Evolutionary conservation across 2,113 vertebrate species (phyloP).

Genomic region (Paramisgurnus dabryanus): DNA sequence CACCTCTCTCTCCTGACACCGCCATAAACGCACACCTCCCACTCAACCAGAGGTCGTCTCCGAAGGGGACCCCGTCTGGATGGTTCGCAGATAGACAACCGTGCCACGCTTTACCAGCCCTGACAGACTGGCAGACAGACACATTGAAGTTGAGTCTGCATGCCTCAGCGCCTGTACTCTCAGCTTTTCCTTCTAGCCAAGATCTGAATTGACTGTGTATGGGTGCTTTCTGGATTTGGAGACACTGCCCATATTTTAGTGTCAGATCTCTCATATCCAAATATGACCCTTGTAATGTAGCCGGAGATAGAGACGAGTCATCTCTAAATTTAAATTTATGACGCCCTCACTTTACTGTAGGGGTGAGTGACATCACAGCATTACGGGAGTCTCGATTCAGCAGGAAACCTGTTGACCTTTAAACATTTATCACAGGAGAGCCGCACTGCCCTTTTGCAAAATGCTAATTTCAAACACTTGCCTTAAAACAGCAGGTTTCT

Average conservation of each 20-base stretch:
- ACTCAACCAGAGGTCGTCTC: constrained; percentile 36
- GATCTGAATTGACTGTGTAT: constrained; percentile 20
- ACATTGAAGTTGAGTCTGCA: constrained; percentile 53
- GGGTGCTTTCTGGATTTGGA: constrained; percentile 10
- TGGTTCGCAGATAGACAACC: constrained; percentile 59
- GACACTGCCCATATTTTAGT: constrained; percentile 44
- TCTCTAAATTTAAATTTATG: constrained; percentile 74
- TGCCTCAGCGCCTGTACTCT: constrained; percentile 43
- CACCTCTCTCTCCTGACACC: constrained; percentile 55
- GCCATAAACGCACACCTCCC: constrained; percentile 24
- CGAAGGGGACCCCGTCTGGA: constrained; percentile 49
- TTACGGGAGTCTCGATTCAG: constrained; percentile 67
- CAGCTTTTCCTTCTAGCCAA: constrained; percentile 41
- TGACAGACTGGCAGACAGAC: constrained; percentile 62
- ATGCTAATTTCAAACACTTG: constrained; percentile 70
- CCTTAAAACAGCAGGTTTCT: constrained; percentile 65
- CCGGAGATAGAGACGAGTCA: constrained; percentile 62
- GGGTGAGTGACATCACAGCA: constrained; percentile 61
- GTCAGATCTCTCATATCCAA: constrained; percentile 41
- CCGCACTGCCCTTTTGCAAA: constrained; percentile 75
- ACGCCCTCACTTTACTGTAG: constrained; percentile 52
- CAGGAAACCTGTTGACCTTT: constrained; percentile 76
- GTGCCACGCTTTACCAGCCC: constrained; percentile 54
- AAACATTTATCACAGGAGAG: constrained; percentile 68
- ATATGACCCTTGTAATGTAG: constrained; percentile 74